A percentile compares a stretch with the other conserved stretches of the same genome.
phyloP scores from a whole-genome alignment of 2,888 invertebrate genomes.

The Cerastoderma edule region DNA sequence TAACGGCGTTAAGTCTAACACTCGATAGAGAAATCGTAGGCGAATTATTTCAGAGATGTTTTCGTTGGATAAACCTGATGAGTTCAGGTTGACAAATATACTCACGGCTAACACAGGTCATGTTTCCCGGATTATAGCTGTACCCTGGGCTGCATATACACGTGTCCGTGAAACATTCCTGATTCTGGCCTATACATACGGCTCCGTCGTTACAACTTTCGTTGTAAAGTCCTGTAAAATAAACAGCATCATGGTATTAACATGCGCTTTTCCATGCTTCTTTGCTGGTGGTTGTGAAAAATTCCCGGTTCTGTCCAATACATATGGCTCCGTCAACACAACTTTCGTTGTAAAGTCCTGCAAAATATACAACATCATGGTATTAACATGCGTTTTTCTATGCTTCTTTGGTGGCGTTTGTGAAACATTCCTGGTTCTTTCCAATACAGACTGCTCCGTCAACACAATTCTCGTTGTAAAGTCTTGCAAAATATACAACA shows the following conservation, averaged over 20 bases:
- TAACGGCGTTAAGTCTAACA: no score
- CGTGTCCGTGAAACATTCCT: conserved; percentile 17
- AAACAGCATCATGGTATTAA: not conserved
- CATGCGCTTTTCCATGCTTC: no score
- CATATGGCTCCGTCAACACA: not conserved
- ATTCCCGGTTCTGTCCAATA: conserved; percentile 1
- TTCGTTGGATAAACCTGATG: no score
- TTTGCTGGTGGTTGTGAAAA: conserved; percentile 6
- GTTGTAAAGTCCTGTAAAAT: no score
- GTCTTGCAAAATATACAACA: no score
- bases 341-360: no score
- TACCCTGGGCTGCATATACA: conserved; percentile 9
- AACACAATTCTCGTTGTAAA: not conserved
- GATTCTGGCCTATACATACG: not conserved
- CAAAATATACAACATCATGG: not conserved
- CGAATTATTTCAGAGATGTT: no score
- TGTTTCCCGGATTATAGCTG: conserved; percentile 9
- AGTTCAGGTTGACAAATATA: not conserved
- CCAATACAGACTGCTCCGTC: not conserved
- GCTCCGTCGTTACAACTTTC: not conserved
- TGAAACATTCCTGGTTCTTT: conserved; percentile 10
- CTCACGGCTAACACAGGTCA: not conserved
- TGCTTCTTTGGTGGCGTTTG: no score
- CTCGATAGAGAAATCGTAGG: no score
- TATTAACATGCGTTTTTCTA: no score